Base-by-base conservation (phyloP, 2,888 invertebrate species). In the Ecliptopera silaceata region DNA sequence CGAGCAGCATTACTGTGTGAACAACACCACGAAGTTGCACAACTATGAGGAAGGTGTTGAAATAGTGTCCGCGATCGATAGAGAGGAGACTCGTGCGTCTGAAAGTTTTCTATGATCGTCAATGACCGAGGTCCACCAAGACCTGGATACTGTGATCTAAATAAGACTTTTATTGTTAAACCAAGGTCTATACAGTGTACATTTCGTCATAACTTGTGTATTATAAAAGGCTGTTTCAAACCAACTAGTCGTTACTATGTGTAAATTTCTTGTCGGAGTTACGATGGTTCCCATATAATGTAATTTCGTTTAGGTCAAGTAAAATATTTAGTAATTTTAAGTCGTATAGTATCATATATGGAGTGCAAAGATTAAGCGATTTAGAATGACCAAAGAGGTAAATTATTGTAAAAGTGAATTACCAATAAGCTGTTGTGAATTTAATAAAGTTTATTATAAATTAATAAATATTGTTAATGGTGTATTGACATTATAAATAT, bases 31-130 rank as follows among this genome's bases (percentile, higher is more conserved):
- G 4, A 92, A 90, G 68, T 80, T 91, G 58, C 86, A 90, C 58
- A 92, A 92, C 64, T 93, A 93, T 66, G 94, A 94, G 2, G 94
- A 93, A 68, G 93, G 93, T 12, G 94, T 94, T 13, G 94, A 94
- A 73, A 93, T 94, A 63, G 93, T 94, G 64, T 94, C 94, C 11
- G 92, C 94, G 3, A 92, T 93, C 44, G 93, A 93, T 48, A 91
- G 92, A 59, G 93, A 94, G 61, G 94, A 94, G 74, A 93, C 93
- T 57, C 88, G 93, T 65, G 93, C 91, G 1, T 91, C 91, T 1
- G 92, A 92, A 61, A 93, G 93, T 75, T 93, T 93, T 85, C 93
- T 93, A 91, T 93, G 93, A 93, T 93, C 86, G 85, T 83, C 91
- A 86, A 88, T 90, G 81, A 80, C 82, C 65, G 81, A 82, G 90